Conservation (phyloP, 2,888 invertebrate species). For the Sphaerophoria taeniata region DNA sequence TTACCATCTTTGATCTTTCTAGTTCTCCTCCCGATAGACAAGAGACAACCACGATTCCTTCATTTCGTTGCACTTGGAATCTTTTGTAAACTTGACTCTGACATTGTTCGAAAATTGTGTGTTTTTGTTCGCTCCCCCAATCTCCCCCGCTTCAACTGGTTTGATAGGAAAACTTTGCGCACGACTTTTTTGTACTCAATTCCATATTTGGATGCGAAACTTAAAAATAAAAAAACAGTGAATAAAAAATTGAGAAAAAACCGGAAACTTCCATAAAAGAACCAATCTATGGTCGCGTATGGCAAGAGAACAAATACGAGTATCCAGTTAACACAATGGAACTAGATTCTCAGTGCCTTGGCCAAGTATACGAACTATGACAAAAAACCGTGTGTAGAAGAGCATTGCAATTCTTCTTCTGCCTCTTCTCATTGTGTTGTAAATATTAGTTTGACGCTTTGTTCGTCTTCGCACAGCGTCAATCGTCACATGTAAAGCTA, state of each 20-base stretch:
- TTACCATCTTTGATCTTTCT: slow-evolving; percentile 1
- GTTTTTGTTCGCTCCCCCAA: slow-evolving; percentile 22
- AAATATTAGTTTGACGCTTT: slow-evolving; percentile 11
- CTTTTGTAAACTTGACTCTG: slow-evolving; percentile 62
- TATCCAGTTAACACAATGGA: slow-evolving; percentile 9
- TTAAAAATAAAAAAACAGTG: slow-evolving; percentile 38
- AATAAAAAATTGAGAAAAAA: slow-evolving; percentile 30
- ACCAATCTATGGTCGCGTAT: slow-evolving; percentile 23
- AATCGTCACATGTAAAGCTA: too few species aligned
- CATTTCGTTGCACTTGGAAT: slow-evolving; percentile 5
- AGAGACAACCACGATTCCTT: slow-evolving; percentile 12
- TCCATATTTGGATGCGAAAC: slow-evolving; percentile 64
- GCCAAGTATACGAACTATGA: slow-evolving; percentile 41
- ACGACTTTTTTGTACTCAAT: slow-evolving; percentile 32
- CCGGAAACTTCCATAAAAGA: slow-evolving; percentile 65
- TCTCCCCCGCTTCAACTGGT: slow-evolving; percentile 22
- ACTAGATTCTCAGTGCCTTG: slow-evolving; percentile 62
- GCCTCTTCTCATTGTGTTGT: slow-evolving; percentile 2
- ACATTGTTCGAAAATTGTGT: slow-evolving; percentile 52
- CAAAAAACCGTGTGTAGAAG: background rate
- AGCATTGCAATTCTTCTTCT: slow-evolving; percentile 6
- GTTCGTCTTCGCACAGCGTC: too few species aligned
- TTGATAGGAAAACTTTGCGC: slow-evolving; percentile 45
- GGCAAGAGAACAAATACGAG: background rate
- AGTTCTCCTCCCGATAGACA: slow-evolving; percentile 1